A percentile compares a stretch with the other conserved stretches of the same genome.
phyloP scores from a whole-genome alignment of 2,113 vertebrate species.

The Zapornia atra region DNA sequence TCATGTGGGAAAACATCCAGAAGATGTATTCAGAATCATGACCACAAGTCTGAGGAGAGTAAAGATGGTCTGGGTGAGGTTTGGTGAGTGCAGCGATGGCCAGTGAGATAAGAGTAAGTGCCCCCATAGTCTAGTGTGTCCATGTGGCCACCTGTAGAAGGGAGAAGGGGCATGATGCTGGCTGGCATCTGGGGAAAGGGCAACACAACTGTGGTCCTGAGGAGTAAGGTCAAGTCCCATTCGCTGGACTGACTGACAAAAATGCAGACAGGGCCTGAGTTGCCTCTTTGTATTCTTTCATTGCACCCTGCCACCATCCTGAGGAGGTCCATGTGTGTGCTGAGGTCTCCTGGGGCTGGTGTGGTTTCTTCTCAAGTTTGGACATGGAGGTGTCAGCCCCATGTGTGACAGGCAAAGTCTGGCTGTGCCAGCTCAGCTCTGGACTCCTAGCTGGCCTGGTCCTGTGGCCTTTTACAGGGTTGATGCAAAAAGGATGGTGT shows the following conservation, averaged over 20 bases:
- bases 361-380: neutral
- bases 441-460: neutral
- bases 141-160: rapidly evolving
- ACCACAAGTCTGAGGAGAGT: neutral
- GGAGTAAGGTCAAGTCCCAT: neutral
- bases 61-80: neutral
- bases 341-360: neutral
- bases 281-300: neutral
- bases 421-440: neutral
- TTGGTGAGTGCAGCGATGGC: neutral
- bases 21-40: neutral
- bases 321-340: neutral
- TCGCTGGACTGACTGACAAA: neutral
- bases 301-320: neutral
- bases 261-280: neutral
- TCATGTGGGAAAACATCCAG: neutral
- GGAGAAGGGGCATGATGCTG: neutral
- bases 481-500: neutral
- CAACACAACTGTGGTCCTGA: neutral
- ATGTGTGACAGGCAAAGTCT: neutral
- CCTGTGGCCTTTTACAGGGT: neutral
- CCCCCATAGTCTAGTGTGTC: rapidly evolving
- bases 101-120: neutral
- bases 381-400: neutral
- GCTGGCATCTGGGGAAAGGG: neutral